These are phyloP conservation scores for Coleophora flavipennella DNA, from an alignment of 2,888 invertebrate genomes.

Conservation along the genomic window DNA sequence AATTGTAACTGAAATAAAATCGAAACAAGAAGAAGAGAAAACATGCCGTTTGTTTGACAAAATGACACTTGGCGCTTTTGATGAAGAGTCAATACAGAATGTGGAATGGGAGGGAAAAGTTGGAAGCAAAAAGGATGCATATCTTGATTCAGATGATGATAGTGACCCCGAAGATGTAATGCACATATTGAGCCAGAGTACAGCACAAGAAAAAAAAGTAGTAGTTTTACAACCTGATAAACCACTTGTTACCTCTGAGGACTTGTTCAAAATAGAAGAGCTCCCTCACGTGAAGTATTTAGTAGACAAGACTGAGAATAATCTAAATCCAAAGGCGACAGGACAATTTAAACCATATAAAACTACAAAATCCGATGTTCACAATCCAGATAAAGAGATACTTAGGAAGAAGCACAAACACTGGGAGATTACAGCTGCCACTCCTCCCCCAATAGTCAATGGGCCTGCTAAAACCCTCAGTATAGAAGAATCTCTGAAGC, in stretches of 20 bases:
- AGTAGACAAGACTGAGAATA: slow-evolving; percentile 62
- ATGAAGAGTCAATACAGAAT: slow-evolving; percentile 61
- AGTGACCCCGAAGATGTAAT: slow-evolving; percentile 73
- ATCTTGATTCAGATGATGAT: slow-evolving; percentile 72
- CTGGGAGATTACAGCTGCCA: slow-evolving; percentile 77
- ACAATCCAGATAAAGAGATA: slow-evolving; percentile 69
- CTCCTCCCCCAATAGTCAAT: slow-evolving; percentile 72
- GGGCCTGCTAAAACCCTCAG: slow-evolving; percentile 65
- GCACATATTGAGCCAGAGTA: slow-evolving; percentile 72
- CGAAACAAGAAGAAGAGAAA: slow-evolving; percentile 62
- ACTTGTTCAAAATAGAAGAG: slow-evolving; percentile 59
- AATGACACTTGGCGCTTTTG: slow-evolving; percentile 54
- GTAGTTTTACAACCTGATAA: slow-evolving; percentile 55
- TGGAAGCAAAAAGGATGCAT: slow-evolving; percentile 29
- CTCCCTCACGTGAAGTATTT: slow-evolving; percentile 67
- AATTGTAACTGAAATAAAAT: slow-evolving; percentile 57
- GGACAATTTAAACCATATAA: slow-evolving; percentile 71
- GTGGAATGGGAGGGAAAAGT: slow-evolving; percentile 74
- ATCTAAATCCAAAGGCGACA: slow-evolving; percentile 32
- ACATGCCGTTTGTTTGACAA: slow-evolving; percentile 62
- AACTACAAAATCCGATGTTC: slow-evolving; percentile 69
- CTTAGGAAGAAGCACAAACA: slow-evolving; percentile 59
- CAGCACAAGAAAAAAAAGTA: slow-evolving; percentile 60
- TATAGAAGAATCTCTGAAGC: slow-evolving; percentile 69
- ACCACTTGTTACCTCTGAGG: slow-evolving; percentile 62